phyloP scores from a whole-genome alignment of 2,797 vertebrate genomes.

The Perodicticus potto region DNA sequence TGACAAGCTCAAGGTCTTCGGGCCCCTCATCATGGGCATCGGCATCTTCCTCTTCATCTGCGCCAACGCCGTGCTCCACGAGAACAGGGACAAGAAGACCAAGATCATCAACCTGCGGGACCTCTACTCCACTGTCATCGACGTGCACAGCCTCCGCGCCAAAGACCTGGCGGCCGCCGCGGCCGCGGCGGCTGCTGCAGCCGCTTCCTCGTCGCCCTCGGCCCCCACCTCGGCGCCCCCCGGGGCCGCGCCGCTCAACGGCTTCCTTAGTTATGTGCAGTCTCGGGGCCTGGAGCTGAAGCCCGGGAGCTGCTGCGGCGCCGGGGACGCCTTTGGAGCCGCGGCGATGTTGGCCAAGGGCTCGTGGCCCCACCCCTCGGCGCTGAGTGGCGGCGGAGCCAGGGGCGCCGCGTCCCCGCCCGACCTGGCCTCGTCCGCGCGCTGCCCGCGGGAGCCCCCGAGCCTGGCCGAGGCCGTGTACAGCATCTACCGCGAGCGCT shows the following conservation, averaged over 20 bases:
- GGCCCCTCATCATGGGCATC: slow-evolving; percentile 98
- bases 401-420: slow-evolving; percentile 79
- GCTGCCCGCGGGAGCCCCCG: slow-evolving; percentile 77
- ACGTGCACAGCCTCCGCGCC: slow-evolving; percentile 94
- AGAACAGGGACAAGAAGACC: slow-evolving; percentile 98
- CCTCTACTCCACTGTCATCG: slow-evolving; percentile 98
- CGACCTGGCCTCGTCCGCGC: slow-evolving; percentile 79
- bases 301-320: slow-evolving; percentile 83
- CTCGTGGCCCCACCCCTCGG: slow-evolving; percentile 92
- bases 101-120: slow-evolving; percentile 98
- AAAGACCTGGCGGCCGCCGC: slow-evolving; percentile 90
- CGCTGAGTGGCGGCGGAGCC: slow-evolving; percentile 77
- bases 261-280: slow-evolving; percentile 94
- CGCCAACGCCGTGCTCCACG: slow-evolving; percentile 97
- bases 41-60: slow-evolving; percentile 99
- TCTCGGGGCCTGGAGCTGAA: slow-evolving; percentile 91
- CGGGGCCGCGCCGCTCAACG: slow-evolving; percentile 91
- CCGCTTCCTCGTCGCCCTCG: slow-evolving; percentile 65
- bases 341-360: slow-evolving; percentile 89
- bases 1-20: slow-evolving; percentile 98
- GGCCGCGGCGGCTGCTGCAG: slow-evolving; percentile 40
- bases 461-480: slow-evolving; percentile 94
- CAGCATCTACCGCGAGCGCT: slow-evolving; percentile 94
- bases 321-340: slow-evolving; percentile 84
- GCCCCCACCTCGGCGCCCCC: slow-evolving; percentile 53